Percentiles rank a stretch among this genome's conserved stretches.
Conservation (phyloP, 2,888 invertebrate genomes). For the Acanthococcus lagerstroemiae region DNA sequence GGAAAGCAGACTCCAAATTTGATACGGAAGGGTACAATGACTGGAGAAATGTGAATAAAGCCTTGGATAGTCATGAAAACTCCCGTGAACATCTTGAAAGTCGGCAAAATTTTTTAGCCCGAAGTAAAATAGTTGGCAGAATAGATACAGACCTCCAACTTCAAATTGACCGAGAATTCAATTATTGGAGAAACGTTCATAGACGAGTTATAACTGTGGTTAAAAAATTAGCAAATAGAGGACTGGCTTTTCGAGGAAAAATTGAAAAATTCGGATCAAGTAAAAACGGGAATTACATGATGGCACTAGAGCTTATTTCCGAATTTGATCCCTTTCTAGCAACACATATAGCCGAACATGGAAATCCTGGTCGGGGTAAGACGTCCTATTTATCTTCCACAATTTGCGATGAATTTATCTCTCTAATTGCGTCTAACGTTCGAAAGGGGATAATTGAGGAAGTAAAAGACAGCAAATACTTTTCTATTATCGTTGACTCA, state of each 20-base stretch:
- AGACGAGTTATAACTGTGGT: background rate
- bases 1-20: no score
- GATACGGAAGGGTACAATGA: no score
- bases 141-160: no score
- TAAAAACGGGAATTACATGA: constrained; percentile 26
- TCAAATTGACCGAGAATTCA: no score
- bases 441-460: background rate
- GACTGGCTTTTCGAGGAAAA: constrained; percentile 22
- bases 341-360: constrained; percentile 18
- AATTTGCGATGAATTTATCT: constrained; percentile 26
- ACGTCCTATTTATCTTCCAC: constrained; percentile 14
- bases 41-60: no score
- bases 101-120: no score
- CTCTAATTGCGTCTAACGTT: constrained; percentile 13
- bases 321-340: constrained; percentile 30
- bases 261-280: constrained; percentile 22
- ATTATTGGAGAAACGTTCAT: no score
- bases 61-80: no score
- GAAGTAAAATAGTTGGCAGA: no score
- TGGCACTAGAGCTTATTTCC: constrained; percentile 21
- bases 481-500: constrained; percentile 23
- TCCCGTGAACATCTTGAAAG: no score
- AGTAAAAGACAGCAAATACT: constrained; percentile 13
- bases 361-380: constrained; percentile 14
- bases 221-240: background rate